Conservation (phyloP, 2,888 invertebrate genomes). For the Drosophila setosimentum region DNA sequence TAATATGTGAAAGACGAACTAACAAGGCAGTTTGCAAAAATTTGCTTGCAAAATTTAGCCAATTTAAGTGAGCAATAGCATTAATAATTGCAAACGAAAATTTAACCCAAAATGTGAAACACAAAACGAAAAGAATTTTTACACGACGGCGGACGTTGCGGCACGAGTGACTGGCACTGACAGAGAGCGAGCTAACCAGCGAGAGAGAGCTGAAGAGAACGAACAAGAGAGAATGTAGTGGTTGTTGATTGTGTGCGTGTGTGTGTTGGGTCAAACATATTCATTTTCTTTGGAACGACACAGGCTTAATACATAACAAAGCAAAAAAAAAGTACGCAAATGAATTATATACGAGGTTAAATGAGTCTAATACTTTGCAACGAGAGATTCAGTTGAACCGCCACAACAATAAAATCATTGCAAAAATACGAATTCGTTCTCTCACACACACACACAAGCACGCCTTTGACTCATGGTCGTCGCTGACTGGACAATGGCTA, state of each 20-base stretch:
- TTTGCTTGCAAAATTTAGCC: constrained; percentile 44
- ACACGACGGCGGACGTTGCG: constrained; percentile 58
- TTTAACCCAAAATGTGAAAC: constrained; percentile 62
- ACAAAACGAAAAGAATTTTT: constrained; percentile 66
- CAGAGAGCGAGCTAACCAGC: constrained; percentile 28
- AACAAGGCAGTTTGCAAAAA: constrained; percentile 31
- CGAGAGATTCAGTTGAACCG: constrained; percentile 3
- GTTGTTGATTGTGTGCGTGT: constrained; percentile 56
- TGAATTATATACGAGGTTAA: constrained; percentile 35
- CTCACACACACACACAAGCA: constrained; percentile 14
- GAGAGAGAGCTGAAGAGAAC: constrained; percentile 16
- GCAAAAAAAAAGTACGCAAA: constrained; percentile 22
- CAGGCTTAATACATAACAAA: constrained; percentile 49
- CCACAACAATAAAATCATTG: constrained; percentile 44
- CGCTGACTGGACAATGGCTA: constrained; percentile 58
- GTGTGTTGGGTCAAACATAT: constrained; percentile 50
- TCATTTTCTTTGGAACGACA: constrained; percentile 21
- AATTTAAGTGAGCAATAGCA: constrained; percentile 53
- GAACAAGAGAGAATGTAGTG: constrained; percentile 52
- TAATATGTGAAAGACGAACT: constrained; percentile 46
- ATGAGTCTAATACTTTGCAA: constrained; percentile 42
- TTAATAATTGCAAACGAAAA: constrained; percentile 51
- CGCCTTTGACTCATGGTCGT: constrained; percentile 53
- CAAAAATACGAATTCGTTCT: constrained; percentile 32
- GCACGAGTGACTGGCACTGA: constrained; percentile 62